Base-by-base conservation (phyloP, 2,797 vertebrate species). In the Tenualosa ilisha region DNA sequence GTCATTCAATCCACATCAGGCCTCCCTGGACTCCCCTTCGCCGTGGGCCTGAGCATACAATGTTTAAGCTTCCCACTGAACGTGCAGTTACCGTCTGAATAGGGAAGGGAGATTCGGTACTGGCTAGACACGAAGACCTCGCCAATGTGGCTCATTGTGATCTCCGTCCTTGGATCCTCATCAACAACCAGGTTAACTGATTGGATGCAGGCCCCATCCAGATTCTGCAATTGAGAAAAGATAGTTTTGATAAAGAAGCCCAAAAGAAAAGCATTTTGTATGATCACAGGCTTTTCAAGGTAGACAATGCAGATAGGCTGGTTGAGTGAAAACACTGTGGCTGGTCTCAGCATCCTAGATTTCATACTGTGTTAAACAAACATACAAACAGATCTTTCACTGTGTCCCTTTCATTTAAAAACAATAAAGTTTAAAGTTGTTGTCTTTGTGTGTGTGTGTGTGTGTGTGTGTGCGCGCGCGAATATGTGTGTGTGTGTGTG, bases 201-300 rank as follows among this genome's bases (percentile, higher is more conserved):
- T 81, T 98, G 97, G 93, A 99, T 97, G 91, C 98, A 99, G 43
- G 97, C 94, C 31, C 97, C 97, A 53, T 99, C 98, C 87, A 97
- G 93, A 92, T 98, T 97, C 98, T 99, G 91, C 84, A 94, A 89
- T 86, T 17, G 68, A 94, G 85, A 91, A 92, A 81, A 91, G 63
- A 84, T 79, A 79, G 72, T 79, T 79, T 79, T 50, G 84, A 89
- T 89, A 81, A 89, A 82, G 15, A 83, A 81, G 9, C 12, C 50
- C 7, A 24, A 53, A 75, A 43, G 72, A 79, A 79, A 46, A 79
- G 72, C 72, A 46, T 79, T 79, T 79, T 79, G 72, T 79, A 79
- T 79, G 46, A 50, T 53, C 51, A 51, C 83, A 4, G 1, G 26
- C 79, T 81, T 31, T 15, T 46, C 82, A 43, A 68, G 86, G 85